These are phyloP conservation scores for Antitype chi DNA, from an alignment of 2,888 invertebrate genomes.

Conservation along the genomic window DNA sequence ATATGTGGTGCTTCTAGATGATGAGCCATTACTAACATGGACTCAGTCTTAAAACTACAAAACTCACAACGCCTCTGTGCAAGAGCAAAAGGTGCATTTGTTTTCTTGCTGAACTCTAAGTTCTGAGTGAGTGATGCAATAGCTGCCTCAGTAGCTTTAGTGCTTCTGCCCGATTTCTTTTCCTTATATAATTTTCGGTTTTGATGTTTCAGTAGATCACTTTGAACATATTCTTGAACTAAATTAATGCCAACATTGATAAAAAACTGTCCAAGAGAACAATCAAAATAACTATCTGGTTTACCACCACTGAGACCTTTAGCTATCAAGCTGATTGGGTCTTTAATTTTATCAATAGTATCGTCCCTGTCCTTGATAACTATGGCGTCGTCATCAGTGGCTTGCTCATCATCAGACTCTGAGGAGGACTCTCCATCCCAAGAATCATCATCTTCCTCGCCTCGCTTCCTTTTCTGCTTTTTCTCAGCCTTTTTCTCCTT, in stretches of 20 bases:
- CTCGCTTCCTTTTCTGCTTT: slow-evolving; percentile 78
- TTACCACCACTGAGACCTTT: slow-evolving; percentile 87
- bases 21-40: slow-evolving; percentile 95
- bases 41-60: slow-evolving; percentile 98
- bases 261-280: slow-evolving; percentile 97
- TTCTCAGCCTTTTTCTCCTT: slow-evolving; percentile 81
- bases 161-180: slow-evolving; percentile 91
- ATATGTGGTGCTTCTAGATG: slow-evolving; percentile 98
- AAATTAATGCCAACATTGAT: slow-evolving; percentile 97
- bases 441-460: slow-evolving; percentile 90
- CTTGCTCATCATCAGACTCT: slow-evolving; percentile 88
- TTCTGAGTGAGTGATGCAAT: slow-evolving; percentile 96
- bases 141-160: slow-evolving; percentile 94
- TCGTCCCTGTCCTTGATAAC: slow-evolving; percentile 91
- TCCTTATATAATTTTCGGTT: slow-evolving; percentile 96
- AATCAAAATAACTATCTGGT: slow-evolving; percentile 95
- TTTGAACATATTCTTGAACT: slow-evolving; percentile 98
- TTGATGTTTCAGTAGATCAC: slow-evolving; percentile 96
- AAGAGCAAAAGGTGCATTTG: slow-evolving; percentile 95
- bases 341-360: slow-evolving; percentile 88
- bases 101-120: slow-evolving; percentile 96
- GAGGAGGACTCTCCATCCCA: slow-evolving; percentile 91
- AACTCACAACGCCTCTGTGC: slow-evolving; percentile 96
- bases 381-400: slow-evolving; percentile 87
- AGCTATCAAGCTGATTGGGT: slow-evolving; percentile 83